phyloP scores from a whole-genome alignment of 2,797 vertebrate species.

The Choloepus didactylus region DNA sequence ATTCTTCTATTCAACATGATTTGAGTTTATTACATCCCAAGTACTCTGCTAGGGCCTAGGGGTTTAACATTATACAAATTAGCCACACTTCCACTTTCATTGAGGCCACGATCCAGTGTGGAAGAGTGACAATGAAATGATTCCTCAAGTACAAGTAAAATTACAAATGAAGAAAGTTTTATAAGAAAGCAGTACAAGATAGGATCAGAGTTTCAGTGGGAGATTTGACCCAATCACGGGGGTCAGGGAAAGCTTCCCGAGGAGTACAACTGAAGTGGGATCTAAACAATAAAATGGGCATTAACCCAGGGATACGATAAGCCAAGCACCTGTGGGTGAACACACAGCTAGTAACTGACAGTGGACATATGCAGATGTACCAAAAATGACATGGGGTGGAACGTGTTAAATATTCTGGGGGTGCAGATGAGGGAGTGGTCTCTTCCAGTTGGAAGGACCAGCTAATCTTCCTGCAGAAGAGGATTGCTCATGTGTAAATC shows the following conservation, averaged over 20 bases:
- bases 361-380: neutral
- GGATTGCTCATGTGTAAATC: neutral
- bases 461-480: neutral
- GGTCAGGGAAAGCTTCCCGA: neutral
- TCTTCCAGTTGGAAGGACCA: neutral
- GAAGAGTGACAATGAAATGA: neutral
- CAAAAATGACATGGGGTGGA: neutral
- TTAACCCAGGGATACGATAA: neutral
- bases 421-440: neutral
- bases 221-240: neutral
- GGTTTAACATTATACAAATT: neutral
- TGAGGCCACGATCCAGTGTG: neutral
- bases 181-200: neutral
- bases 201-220: neutral
- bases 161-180: neutral
- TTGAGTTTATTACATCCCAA: neutral
- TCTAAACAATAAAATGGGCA: neutral
- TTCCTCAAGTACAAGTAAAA: slow-evolving; percentile 16
- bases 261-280: neutral
- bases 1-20: neutral
- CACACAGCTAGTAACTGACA: neutral
- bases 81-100: neutral
- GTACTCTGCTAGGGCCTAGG: neutral
- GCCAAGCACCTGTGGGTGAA: neutral
- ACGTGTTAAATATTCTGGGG: neutral